These are phyloP conservation scores for Grapholita molesta DNA, from an alignment of 1,140 invertebrate species.

Conservation along the genomic window DNA sequence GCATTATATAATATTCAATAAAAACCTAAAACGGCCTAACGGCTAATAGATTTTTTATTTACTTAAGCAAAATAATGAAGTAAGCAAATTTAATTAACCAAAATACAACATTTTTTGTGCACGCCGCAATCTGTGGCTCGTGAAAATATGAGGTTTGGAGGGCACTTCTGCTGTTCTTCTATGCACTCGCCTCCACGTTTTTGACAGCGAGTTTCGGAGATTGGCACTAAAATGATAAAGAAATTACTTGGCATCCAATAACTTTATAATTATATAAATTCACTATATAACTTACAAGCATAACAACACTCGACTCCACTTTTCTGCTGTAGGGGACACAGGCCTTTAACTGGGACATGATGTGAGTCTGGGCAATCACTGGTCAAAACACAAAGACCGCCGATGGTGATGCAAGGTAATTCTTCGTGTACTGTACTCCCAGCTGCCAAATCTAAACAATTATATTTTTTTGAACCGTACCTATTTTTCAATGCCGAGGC, in stretches of 20 bases:
- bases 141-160: conserved; percentile 13
- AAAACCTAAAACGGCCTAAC: too few relatives aligned
- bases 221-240: conserved; percentile 24
- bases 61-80: too few relatives aligned
- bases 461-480: neutral
- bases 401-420: conserved; percentile 23
- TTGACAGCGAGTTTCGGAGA: conserved; percentile 24
- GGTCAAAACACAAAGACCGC: conserved; percentile 17
- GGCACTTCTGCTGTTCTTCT: conserved; percentile 19
- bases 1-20: too few relatives aligned
- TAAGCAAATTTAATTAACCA: conserved; percentile 23
- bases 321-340: conserved; percentile 30
- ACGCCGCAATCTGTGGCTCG: conserved; percentile 28
- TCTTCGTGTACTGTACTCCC: conserved; percentile 5
- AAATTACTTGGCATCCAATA: neutral
- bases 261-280: too few relatives aligned
- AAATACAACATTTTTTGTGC: conserved; percentile 36
- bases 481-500: too few relatives aligned
- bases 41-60: too few relatives aligned
- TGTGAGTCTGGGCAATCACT: conserved; percentile 19
- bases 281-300: conserved; percentile 20
- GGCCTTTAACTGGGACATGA: conserved; percentile 15
- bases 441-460: neutral
- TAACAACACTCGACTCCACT: conserved; percentile 32
- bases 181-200: conserved; percentile 35